A percentile compares a stretch with the other conserved stretches of the same genome.
Conservation (phyloP, 2,888 invertebrate species). For the Drosophila mettleri region DNA sequence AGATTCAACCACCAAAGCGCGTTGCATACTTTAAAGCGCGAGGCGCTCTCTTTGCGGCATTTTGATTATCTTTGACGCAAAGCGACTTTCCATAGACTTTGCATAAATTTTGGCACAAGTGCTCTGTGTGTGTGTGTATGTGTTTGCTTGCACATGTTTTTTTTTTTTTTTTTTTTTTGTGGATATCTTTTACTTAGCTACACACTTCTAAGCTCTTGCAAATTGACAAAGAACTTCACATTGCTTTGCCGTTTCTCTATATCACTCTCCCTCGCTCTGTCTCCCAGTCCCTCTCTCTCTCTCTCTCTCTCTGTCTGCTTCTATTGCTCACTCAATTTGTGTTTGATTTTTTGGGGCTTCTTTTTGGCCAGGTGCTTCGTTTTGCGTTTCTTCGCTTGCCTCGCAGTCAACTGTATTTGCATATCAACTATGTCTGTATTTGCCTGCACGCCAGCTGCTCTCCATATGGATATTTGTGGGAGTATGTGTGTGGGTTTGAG, state of each 20-base stretch:
- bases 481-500: constrained; percentile 21
- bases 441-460: constrained; percentile 32
- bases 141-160: constrained; percentile 26
- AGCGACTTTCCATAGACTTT: constrained; percentile 76
- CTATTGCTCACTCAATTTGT: constrained; percentile 26
- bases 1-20: constrained; percentile 65
- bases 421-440: constrained; percentile 72
- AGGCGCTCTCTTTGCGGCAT: constrained; percentile 38
- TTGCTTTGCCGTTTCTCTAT: constrained; percentile 22
- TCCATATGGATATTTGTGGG: not conserved
- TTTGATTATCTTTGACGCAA: constrained; percentile 72
- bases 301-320: constrained; percentile 4
- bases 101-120: constrained; percentile 64
- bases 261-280: not conserved
- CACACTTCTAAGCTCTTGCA: constrained; percentile 76
- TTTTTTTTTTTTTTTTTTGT: constrained; percentile 33
- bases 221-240: constrained; percentile 76
- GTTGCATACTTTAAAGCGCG: constrained; percentile 65
- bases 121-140: constrained; percentile 13
- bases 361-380: constrained; percentile 58
- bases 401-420: constrained; percentile 72
- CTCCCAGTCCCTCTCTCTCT: constrained; percentile 1
- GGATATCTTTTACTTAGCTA: constrained; percentile 69
- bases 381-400: constrained; percentile 54
- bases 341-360: constrained; percentile 71